Evolutionary conservation across 35 echinoderm and acorn worm genomes (phyloP).

Genomic region (Amphiura filiformis): DNA sequence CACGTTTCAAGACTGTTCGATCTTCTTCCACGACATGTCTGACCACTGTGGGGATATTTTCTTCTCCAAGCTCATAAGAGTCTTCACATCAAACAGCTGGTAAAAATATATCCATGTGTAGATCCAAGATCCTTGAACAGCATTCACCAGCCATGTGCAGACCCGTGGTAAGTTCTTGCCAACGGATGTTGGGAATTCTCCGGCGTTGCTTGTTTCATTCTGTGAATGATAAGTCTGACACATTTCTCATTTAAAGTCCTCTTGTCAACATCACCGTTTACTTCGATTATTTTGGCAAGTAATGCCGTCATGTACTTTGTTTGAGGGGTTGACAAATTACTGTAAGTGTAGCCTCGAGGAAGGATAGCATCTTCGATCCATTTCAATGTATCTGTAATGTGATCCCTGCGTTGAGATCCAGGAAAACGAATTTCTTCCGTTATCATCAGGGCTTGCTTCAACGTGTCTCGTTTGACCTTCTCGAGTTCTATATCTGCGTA

Average conservation of each 20-base stretch:
- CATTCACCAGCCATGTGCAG: background rate
- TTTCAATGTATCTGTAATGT: background rate
- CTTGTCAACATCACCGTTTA: background rate
- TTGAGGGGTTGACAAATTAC: background rate
- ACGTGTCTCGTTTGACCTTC: background rate
- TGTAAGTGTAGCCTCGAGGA: background rate
- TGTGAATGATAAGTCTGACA: background rate
- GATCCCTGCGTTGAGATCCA: background rate
- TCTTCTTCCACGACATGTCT: background rate
- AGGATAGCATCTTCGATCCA: background rate
- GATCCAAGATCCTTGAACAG: background rate
- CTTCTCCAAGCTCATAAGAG: background rate
- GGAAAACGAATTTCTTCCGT: background rate
- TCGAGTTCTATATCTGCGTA: background rate
- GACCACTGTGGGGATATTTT: background rate
- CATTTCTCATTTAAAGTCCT: background rate
- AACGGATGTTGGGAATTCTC: slow-evolving; percentile 1
- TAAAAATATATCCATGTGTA: background rate
- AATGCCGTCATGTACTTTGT: background rate
- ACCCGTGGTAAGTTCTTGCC: background rate
- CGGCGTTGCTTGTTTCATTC: background rate
- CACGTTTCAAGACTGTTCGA: background rate
- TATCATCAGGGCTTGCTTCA: background rate
- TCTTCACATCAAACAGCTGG: background rate
- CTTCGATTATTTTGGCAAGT: background rate